Evolutionary conservation across 2,113 vertebrate genomes (phyloP).

Genomic region (Nothobranchius kuhntae): DNA sequence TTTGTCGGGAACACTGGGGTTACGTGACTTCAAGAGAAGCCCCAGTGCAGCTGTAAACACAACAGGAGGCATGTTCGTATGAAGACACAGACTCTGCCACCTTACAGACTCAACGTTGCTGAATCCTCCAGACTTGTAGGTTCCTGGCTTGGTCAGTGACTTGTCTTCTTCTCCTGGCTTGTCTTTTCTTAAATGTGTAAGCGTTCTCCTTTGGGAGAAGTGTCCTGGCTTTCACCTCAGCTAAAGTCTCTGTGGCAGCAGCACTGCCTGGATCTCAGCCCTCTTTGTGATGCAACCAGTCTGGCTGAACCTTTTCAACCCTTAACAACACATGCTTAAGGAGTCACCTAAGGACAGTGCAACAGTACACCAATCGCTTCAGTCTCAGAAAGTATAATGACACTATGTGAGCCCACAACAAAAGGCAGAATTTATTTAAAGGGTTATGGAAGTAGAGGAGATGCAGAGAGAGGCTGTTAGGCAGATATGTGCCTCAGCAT

Average conservation of each 20-base stretch:
- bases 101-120: neutral
- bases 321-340: conserved; percentile 40
- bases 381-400: conserved; percentile 17
- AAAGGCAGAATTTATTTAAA: conserved; percentile 25
- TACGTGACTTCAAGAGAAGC: neutral
- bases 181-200: conserved; percentile 34
- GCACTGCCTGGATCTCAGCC: conserved; percentile 44
- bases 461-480: neutral
- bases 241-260: conserved; percentile 49
- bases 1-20: conserved; percentile 1
- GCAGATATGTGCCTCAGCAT: conserved; percentile 42
- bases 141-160: conserved; percentile 16
- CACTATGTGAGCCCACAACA: conserved; percentile 1
- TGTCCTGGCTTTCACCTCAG: conserved; percentile 39
- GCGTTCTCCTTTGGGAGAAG: conserved; percentile 25
- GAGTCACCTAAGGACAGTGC: conserved; percentile 49
- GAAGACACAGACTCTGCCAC: conserved; percentile 9
- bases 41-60: conserved; percentile 15
- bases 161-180: conserved; percentile 14
- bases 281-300: conserved; percentile 55
- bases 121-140: neutral
- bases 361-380: conserved; percentile 22
- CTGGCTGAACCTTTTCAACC: conserved; percentile 67
- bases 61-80: neutral
- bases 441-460: conserved; percentile 4